These are phyloP conservation scores for Speoplatyrhinus poulsoni DNA, from an alignment of 2,113 vertebrate genomes.

Conservation along the genomic window DNA sequence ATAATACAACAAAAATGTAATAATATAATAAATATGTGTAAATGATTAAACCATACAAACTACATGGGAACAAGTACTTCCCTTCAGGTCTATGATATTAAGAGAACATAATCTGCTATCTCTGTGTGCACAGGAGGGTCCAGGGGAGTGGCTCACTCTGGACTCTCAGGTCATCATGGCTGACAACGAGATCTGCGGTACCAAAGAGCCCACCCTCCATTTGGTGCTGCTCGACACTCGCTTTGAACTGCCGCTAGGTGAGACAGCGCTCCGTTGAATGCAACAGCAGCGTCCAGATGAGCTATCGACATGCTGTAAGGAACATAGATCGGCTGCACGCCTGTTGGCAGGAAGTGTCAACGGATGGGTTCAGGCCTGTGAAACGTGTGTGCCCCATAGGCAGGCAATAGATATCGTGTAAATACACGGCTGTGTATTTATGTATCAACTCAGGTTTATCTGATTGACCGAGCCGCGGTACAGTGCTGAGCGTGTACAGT, in stretches of 20 bases:
- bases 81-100: background rate
- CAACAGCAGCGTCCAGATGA: no score
- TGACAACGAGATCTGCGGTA: conserved; percentile 95
- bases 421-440: conserved; percentile 10
- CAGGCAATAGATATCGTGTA: no score
- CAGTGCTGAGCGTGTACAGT: conserved; percentile 6
- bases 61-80: no score
- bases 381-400: conserved; percentile 4
- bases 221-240: conserved; percentile 93
- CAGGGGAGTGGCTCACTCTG: conserved; percentile 93
- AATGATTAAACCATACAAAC: no score
- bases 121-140: conserved; percentile 83
- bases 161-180: conserved; percentile 98
- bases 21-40: no score
- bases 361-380: conserved; percentile 8
- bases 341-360: conserved; percentile 17
- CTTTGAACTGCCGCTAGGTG: conserved; percentile 94
- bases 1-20: no score
- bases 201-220: conserved; percentile 97
- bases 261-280: conserved; percentile 21
- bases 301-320: no score
- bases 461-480: conserved; percentile 51
- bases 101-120: background rate
- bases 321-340: no score
- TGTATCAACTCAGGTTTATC: conserved; percentile 35